Conservation (phyloP, 2,797 vertebrate genomes). For the Chlorospingus flavigularis region DNA sequence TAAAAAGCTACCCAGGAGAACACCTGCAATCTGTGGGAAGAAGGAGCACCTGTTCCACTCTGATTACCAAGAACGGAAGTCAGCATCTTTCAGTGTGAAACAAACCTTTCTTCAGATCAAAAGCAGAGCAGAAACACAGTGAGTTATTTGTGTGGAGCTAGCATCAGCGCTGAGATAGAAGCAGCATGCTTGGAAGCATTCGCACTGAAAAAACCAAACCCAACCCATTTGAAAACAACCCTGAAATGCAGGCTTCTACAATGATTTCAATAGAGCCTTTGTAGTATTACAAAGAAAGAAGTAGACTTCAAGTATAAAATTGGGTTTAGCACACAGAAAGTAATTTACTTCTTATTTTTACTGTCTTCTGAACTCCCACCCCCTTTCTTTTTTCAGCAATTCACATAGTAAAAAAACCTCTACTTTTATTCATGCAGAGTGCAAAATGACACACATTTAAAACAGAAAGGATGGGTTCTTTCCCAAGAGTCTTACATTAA, state of each 20-base stretch:
- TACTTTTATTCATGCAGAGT: background rate
- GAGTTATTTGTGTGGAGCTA: conserved; percentile 3
- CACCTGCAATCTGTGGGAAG: conserved; percentile 29
- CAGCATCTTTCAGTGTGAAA: background rate
- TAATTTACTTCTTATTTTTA: background rate
- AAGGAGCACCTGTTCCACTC: background rate
- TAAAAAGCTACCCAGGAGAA: background rate
- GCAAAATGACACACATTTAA: background rate
- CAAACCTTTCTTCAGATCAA: conserved; percentile 15
- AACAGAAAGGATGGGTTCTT: background rate
- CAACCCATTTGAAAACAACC: background rate
- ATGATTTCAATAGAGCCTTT: background rate
- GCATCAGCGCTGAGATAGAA: background rate
- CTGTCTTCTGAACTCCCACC: background rate
- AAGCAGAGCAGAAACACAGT: conserved; percentile 29
- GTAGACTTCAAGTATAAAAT: background rate
- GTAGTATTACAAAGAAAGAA: background rate
- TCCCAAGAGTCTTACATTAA: background rate
- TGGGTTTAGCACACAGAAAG: background rate
- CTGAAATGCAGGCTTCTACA: background rate
- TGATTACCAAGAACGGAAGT: conserved; percentile 7
- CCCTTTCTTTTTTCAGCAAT: background rate
- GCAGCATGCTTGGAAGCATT: background rate
- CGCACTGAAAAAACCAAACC: background rate
- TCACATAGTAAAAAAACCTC: background rate